Percentiles rank a stretch among this genome's conserved stretches.
Conservation (phyloP, 1,140 invertebrate species). For the Phenacoccus solenopsis region DNA sequence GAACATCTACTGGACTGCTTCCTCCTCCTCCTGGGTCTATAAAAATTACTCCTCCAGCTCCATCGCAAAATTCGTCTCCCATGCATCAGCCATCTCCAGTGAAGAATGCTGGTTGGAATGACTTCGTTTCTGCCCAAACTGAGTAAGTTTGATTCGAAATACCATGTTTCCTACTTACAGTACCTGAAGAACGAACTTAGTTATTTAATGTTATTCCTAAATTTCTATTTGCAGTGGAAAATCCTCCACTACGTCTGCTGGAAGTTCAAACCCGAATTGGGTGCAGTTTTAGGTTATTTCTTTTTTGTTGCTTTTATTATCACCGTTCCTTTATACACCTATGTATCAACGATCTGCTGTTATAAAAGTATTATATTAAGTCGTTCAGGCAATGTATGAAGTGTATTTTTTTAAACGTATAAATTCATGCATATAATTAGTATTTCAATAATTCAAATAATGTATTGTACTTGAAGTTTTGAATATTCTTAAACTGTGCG, state of each 20-base stretch:
- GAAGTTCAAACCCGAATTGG: slow-evolving; percentile 25
- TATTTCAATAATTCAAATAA: background rate
- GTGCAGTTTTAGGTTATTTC: slow-evolving; percentile 26
- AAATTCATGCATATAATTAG: background rate
- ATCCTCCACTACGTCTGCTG: background rate
- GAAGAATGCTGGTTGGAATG: slow-evolving; percentile 48
- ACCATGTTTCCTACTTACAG: too few species aligned
- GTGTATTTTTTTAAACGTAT: background rate
- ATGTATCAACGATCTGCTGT: background rate
- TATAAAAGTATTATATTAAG: background rate
- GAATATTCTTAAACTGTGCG: too few species aligned
- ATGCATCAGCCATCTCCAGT: slow-evolving; percentile 41
- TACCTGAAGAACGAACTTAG: too few species aligned
- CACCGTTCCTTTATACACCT: background rate
- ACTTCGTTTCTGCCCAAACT: slow-evolving; percentile 52
- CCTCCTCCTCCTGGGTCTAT: slow-evolving; percentile 72
- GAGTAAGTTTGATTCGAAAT: slow-evolving; percentile 16
- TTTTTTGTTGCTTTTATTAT: background rate
- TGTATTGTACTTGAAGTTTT: too few species aligned
- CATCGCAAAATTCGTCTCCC: slow-evolving; percentile 47
- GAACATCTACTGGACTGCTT: slow-evolving; percentile 46
- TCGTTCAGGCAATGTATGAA: background rate
- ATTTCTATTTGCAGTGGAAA: too few species aligned
- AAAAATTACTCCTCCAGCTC: slow-evolving; percentile 51
- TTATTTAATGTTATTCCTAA: too few species aligned